Conservation (phyloP, 2,113 vertebrate genomes). For the Mastomys natalensis region DNA sequence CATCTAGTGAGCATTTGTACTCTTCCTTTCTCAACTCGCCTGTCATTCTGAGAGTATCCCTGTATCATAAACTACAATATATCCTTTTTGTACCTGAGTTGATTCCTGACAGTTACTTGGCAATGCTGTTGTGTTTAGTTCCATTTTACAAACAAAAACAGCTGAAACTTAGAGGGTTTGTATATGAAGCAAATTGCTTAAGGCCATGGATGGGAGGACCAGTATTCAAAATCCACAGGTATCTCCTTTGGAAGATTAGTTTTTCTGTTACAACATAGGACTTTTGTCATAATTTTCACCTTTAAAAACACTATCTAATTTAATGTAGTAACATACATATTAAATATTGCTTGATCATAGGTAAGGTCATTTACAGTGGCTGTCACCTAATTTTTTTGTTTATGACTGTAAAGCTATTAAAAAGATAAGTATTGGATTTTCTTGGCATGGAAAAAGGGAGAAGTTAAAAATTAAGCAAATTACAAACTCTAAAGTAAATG, state of each 20-base stretch:
- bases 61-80: not conserved
- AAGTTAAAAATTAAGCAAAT: slow-evolving; percentile 10
- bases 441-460: not conserved
- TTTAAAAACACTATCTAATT: slow-evolving; percentile 45
- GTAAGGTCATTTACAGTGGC: slow-evolving; percentile 41
- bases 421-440: slow-evolving; percentile 47
- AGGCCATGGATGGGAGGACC: not conserved
- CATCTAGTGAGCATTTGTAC: not conserved
- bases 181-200: not conserved
- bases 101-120: not conserved
- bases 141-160: slow-evolving; percentile 32
- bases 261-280: not conserved
- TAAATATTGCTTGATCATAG: not conserved
- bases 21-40: not conserved
- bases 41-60: not conserved
- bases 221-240: not conserved
- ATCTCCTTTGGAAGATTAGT: not conserved
- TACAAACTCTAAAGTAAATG: slow-evolving; percentile 29
- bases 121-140: not conserved
- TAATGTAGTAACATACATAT: not conserved
- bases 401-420: slow-evolving; percentile 53
- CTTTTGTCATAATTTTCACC: not conserved
- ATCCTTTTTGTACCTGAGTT: not conserved
- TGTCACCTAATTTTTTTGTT: not conserved
- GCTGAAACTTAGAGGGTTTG: not conserved